phyloP scores from a whole-genome alignment of 2,113 vertebrate species.

The Excalfactoria chinensis region DNA sequence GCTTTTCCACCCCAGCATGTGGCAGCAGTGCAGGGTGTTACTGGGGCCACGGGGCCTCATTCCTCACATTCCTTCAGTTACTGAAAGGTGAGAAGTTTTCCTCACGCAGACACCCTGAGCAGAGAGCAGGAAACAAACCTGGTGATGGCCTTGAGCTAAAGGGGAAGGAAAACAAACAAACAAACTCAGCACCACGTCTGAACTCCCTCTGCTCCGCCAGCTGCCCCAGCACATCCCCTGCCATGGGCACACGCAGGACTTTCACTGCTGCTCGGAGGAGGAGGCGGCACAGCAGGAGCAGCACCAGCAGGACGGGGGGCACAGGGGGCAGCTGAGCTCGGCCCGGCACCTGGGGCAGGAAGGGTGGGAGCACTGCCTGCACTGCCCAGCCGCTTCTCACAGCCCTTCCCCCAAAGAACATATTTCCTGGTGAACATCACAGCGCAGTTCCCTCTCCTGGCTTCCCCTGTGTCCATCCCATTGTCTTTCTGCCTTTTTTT shows the following conservation, averaged over 20 bases:
- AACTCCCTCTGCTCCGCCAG: neutral
- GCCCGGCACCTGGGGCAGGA: neutral
- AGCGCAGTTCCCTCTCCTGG: neutral
- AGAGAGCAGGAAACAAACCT: conserved; percentile 48
- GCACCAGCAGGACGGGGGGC: neutral
- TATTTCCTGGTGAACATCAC: conserved; percentile 13
- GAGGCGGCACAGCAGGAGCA: neutral
- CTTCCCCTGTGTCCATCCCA: neutral
- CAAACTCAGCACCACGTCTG: neutral
- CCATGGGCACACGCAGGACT: fast-evolving
- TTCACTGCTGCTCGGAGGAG: neutral
- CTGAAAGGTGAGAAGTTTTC: conserved; percentile 53
- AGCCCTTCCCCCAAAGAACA: neutral
- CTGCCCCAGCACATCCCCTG: neutral
- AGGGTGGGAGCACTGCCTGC: neutral
- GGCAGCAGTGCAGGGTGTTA: neutral
- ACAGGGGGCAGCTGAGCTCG: neutral
- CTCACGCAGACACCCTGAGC: conserved; percentile 26
- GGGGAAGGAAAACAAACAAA: neutral
- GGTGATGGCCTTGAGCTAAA: conserved; percentile 16
- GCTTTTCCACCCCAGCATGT: neutral
- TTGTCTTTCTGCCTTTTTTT: conserved; percentile 36
- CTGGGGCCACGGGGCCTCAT: conserved; percentile 26
- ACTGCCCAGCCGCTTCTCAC: neutral
- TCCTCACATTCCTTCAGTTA: conserved; percentile 61